These are phyloP conservation scores for Actinemys pallida DNA, from an alignment of 2,113 vertebrate genomes.

Conservation along the genomic window DNA sequence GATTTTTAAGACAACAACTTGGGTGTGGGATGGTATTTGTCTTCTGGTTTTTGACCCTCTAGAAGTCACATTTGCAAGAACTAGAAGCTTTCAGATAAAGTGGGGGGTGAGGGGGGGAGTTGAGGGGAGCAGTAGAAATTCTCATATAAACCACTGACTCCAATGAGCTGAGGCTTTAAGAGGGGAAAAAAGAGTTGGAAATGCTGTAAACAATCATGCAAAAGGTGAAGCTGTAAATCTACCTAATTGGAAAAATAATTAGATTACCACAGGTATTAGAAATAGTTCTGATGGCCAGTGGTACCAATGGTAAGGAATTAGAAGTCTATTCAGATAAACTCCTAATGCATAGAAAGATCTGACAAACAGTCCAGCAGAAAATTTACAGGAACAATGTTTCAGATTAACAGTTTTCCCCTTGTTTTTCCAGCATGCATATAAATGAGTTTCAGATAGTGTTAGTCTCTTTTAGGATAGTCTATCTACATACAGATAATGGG, in stretches of 20 bases:
- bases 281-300: neutral
- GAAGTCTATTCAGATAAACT: neutral
- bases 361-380: neutral
- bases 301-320: neutral
- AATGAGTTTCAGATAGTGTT: neutral
- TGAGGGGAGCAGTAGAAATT: neutral
- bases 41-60: neutral
- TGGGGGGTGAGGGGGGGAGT: neutral
- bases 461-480: neutral
- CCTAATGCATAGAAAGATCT: neutral
- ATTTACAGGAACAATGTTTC: neutral
- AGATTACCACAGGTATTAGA: neutral
- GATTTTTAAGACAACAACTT: neutral
- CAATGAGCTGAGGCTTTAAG: neutral
- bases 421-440: neutral
- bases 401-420: neutral
- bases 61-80: neutral
- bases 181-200: neutral
- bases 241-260: neutral
- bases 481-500: neutral
- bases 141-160: fast-evolving
- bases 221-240: neutral
- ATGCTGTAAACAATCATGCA: neutral
- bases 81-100: neutral
- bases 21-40: neutral